These are phyloP conservation scores for Melanostoma scalare DNA, from an alignment of 2,888 invertebrate species.

Conservation along the genomic window DNA sequence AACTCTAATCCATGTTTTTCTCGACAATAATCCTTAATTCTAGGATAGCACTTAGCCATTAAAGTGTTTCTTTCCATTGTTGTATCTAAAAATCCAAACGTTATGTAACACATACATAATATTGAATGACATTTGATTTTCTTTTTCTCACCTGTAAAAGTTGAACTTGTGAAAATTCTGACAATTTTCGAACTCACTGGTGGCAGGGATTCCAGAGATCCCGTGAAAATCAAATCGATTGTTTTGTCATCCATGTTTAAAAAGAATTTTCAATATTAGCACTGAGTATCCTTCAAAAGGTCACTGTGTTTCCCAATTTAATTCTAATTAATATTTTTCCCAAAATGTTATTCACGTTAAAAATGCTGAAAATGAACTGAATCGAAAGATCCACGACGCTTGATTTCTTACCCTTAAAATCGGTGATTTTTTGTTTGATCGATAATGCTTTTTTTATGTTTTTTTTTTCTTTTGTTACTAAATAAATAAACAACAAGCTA, in stretches of 20 bases:
- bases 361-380: constrained; percentile 56
- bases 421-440: constrained; percentile 68
- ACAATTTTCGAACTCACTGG: constrained; percentile 99
- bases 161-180: constrained; percentile 98
- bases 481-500: constrained; percentile 25
- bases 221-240: constrained; percentile 94
- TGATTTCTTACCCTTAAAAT: constrained; percentile 54
- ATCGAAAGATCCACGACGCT: constrained; percentile 13
- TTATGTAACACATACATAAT: constrained; percentile 38
- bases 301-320: constrained; percentile 71
- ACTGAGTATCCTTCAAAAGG: constrained; percentile 48
- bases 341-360: constrained; percentile 26
- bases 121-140: no score
- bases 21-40: constrained; percentile 97
- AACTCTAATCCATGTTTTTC: constrained; percentile 99
- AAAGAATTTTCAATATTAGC: background rate
- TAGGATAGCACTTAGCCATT: constrained; percentile 99
- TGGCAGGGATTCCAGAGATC: constrained; percentile 93
- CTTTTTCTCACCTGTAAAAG: constrained; percentile 92
- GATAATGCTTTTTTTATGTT: constrained; percentile 49
- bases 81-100: constrained; percentile 87
- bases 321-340: constrained; percentile 4
- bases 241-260: constrained; percentile 92
- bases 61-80: constrained; percentile 98
- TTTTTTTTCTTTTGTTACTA: background rate